Conservation (phyloP, 2,113 vertebrate genomes). For the Lepisosteus osseus region DNA sequence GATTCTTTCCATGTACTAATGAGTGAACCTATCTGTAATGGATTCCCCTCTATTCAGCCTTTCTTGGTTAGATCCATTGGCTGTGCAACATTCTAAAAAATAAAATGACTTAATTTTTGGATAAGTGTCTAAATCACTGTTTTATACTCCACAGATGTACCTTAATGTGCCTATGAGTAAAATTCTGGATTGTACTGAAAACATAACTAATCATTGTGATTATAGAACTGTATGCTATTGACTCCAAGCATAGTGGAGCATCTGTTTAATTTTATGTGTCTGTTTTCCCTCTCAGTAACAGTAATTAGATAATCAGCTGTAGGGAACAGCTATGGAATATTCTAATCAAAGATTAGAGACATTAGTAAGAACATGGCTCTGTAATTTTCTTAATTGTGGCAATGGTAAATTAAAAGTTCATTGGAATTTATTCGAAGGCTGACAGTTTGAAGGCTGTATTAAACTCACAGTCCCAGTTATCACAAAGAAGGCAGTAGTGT, state of each 20-base stretch:
- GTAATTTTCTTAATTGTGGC: background rate
- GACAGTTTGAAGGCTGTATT: slow-evolving; percentile 6
- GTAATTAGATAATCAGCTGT: slow-evolving; percentile 19
- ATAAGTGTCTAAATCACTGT: slow-evolving; percentile 6
- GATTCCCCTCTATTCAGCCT: background rate
- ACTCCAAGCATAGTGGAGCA: slow-evolving; percentile 2
- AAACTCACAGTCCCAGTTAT: background rate
- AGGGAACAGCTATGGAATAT: slow-evolving; percentile 13
- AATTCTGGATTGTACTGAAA: background rate
- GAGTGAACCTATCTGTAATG: slow-evolving; percentile 25
- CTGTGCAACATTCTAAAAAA: slow-evolving; percentile 14
- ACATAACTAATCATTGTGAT: slow-evolving; percentile 13
- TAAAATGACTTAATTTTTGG: slow-evolving; percentile 5
- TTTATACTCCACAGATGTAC: slow-evolving; percentile 5
- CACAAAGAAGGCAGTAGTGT: background rate
- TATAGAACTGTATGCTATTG: slow-evolving; percentile 12
- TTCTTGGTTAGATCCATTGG: slow-evolving; percentile 13
- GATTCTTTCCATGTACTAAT: slow-evolving; percentile 32
- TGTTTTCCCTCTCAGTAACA: slow-evolving; percentile 2
- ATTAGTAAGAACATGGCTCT: background rate
- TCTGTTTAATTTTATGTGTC: slow-evolving; percentile 10
- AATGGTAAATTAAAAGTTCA: slow-evolving; percentile 5
- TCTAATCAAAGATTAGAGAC: slow-evolving; percentile 10
- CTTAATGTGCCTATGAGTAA: background rate
- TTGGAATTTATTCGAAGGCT: background rate